Base-by-base conservation (phyloP, 2,888 invertebrate genomes). In the Microchrysa polita region DNA sequence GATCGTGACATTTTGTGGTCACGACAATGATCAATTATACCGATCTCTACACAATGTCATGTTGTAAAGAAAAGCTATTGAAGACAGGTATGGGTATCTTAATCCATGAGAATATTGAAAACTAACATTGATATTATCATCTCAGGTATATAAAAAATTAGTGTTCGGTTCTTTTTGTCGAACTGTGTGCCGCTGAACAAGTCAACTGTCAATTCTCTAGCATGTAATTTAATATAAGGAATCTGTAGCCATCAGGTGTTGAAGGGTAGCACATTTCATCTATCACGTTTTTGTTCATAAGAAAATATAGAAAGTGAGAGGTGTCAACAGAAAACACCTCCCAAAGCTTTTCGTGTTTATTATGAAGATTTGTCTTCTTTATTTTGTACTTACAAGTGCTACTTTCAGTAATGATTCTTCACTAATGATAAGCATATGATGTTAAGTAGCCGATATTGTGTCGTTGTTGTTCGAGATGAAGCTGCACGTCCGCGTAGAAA, bases 311-410 rank as follows among this genome's bases (percentile, higher is more conserved):
- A 48, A 48, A 48, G 48, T 48, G 48, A 48, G 48, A 48, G 48
- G 48, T 48, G 48, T 48, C 4, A 48, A 48, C 48, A 48, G 48
- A 48, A 12, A 48, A 48, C 48, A 48, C 48, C 48, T 48, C 12
- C 48, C 2, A 2, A n/a, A 7, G 12, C 12, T 42, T 12, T 42
- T 5, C 10, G 48, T 48, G 48, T 48, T 48, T 48, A 48, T 48
- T 12, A 10, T n/a, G 16, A n/a, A 48, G 48, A 48, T 48, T 48
- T 48, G 48, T 48, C 48, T 48, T n/a, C 48, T 48, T 48, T 48
- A 48, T 48, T 48, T 10, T n/a, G 48, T n/a, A 48, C 14, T 48
- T 48, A 48, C 48, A 48, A n/a, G 48, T n/a, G n/a, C 2, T 48
- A n/a, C 12, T 48, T 48, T 48, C 48, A n/a, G 48, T 12, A 48